Percentiles rank a stretch among this genome's conserved stretches.
Conservation (phyloP, 2,888 invertebrate species). For the Synergus itoensis region DNA sequence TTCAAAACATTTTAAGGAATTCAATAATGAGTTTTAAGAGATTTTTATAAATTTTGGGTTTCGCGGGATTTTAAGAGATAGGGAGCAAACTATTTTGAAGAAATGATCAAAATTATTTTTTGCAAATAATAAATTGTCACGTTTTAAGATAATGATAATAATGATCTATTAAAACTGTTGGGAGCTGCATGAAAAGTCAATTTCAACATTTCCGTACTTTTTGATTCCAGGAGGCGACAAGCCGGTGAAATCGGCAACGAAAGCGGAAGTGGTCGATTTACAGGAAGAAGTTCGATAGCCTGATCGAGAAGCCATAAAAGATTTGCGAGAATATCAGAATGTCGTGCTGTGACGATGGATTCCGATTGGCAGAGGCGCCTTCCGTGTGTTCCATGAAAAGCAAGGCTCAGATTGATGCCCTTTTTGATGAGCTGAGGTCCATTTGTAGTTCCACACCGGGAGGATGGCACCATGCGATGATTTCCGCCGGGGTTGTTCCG, state of each 20-base stretch:
- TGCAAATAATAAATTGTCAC: no score
- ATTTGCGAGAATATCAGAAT: constrained; percentile 55
- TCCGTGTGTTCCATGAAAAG: constrained; percentile 75
- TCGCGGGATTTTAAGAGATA: no score
- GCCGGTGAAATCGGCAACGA: constrained; percentile 27
- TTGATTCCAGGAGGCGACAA: constrained; percentile 8
- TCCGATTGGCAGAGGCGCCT: constrained; percentile 72
- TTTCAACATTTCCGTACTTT: neutral
- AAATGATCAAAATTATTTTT: no score
- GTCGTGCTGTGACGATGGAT: constrained; percentile 70
- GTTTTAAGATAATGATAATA: no score
- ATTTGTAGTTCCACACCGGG: constrained; percentile 77
- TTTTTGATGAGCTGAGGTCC: constrained; percentile 86
- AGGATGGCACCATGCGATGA: constrained; percentile 64
- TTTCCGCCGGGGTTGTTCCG: constrained; percentile 38
- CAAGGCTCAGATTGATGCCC: constrained; percentile 85
- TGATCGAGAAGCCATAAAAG: constrained; percentile 23
- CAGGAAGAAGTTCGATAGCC: constrained; percentile 27
- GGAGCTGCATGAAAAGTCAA: neutral
- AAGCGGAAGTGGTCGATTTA: constrained; percentile 25
- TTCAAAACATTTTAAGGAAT: no score
- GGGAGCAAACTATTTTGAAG: no score
- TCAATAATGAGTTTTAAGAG: no score
- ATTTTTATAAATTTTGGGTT: no score
- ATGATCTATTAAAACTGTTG: neutral